Evolutionary conservation across 2,113 vertebrate species (phyloP), one percentile per base, ranked within the genome.

Genomic region (Peromyscus maniculatus): DNA sequence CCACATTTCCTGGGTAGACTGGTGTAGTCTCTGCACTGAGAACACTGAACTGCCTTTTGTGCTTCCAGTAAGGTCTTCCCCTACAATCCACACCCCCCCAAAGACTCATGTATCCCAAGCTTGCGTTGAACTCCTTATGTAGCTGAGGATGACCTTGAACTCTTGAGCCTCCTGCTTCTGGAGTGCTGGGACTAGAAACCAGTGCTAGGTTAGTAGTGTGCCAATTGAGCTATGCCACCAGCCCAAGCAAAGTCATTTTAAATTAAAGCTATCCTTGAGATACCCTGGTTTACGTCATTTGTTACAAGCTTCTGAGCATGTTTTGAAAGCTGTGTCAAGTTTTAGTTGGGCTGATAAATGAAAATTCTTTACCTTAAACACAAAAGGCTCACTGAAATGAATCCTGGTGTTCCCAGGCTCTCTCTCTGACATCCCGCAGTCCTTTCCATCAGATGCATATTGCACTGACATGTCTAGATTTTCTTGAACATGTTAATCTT

Each of bases 341-440:
- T 74, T 89, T 91, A 91, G 84, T 95, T 39, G 78, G 31, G 71
- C 46, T 22, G 91, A 36, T 49, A 91, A 39, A 31, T 78, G 39
- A 67, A 43, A 74, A 78, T 66, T 0, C 10, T 92, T 92, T 80
- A 22, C 15, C 46, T 87, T 88, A 33, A 91, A 43, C 21, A 28
- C 7, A 28, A 46, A 31, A 57, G 33, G 11, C 19, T 43, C 33
- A 21, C 3, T 78, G 74, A 94, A 94, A 52, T 57, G 4, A 86
- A 88, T n/a, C 57, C 31, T 19, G 0, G 55, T 19, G 21, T 12
- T 71, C 62, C 4, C 49, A 75, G 2, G 55, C 36, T 31, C 36
- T 92, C 22, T n/a, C 2, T 39, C n/a, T 7, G 21, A 5, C 10
- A 67, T n/a, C 46, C 71, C 8, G 55, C 0, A 0, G 28, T 31